These are phyloP conservation scores for Poecilus cupreus DNA, from an alignment of 2,888 invertebrate species.

Conservation along the genomic window DNA sequence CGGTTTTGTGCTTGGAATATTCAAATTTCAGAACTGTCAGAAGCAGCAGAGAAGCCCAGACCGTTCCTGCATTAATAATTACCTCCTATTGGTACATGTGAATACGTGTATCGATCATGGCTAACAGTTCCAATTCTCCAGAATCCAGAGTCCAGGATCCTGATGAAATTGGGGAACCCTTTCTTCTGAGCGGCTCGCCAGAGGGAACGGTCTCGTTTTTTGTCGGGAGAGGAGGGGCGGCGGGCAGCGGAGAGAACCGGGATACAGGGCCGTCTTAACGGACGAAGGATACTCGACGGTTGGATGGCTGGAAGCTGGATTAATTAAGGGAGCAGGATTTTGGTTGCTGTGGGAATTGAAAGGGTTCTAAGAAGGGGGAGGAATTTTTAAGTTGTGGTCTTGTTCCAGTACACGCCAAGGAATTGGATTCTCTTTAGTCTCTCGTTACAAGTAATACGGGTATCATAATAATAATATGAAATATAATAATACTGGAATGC, in stretches of 20 bases:
- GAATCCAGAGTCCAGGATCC: conserved; percentile 46
- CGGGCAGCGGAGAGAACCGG: no score
- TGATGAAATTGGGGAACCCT: conserved; percentile 54
- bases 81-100: conserved; percentile 64
- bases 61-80: conserved; percentile 66
- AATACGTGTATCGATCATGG: conserved; percentile 60
- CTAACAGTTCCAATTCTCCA: conserved; percentile 57
- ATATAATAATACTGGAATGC: no score
- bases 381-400: neutral
- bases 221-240: neutral
- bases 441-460: no score
- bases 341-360: conserved; percentile 3
- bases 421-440: no score
- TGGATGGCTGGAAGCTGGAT: conserved; percentile 1
- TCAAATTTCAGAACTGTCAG: conserved; percentile 58
- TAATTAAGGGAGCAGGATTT: conserved; percentile 2
- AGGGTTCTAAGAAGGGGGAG: neutral
- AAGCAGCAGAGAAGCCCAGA: conserved; percentile 54
- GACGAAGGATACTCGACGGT: neutral
- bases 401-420: no score
- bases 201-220: conserved; percentile 1
- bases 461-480: no score
- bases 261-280: conserved; percentile 3
- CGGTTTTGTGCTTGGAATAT: conserved; percentile 57
- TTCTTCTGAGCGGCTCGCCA: neutral